Evolutionary conservation across 2,797 vertebrate species (phyloP).

Genomic region (Tangara arthus): DNA sequence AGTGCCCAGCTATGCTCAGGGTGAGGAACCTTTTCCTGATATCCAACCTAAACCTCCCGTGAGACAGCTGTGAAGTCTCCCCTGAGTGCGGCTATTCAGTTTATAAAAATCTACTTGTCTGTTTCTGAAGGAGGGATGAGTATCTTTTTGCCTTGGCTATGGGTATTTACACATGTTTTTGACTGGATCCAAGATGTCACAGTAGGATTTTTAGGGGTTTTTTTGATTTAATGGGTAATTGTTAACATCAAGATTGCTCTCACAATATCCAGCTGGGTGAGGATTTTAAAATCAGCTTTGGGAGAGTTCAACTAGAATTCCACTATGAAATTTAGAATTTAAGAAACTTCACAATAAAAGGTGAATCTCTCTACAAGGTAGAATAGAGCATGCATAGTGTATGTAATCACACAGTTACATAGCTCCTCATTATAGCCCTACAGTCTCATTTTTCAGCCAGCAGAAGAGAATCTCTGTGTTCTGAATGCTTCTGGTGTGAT

Average conservation of each 20-base stretch:
- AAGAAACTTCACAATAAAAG: neutral
- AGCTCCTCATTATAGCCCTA: neutral
- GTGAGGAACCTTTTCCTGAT: neutral
- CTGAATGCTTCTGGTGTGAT: neutral
- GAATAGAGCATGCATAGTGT: neutral
- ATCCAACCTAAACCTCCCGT: fast-evolving
- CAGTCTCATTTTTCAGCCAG: neutral
- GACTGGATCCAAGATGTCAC: neutral
- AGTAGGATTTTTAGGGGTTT: neutral
- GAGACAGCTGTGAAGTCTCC: neutral
- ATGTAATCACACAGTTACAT: neutral
- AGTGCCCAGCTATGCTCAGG: neutral
- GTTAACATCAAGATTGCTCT: neutral
- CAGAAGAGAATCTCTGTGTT: neutral
- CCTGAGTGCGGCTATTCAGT: neutral
- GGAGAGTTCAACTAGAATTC: neutral
- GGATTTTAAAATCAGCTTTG: neutral
- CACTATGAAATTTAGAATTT: neutral
- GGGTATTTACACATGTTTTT: neutral
- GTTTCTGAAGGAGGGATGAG: neutral
- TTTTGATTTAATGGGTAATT: neutral
- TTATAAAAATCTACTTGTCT: neutral
- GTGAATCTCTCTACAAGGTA: neutral
- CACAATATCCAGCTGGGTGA: neutral
- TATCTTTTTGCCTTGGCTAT: neutral